Evolutionary conservation across 1,140 invertebrate genomes (phyloP).

Genomic region (Zaprionus tsacasi): DNA sequence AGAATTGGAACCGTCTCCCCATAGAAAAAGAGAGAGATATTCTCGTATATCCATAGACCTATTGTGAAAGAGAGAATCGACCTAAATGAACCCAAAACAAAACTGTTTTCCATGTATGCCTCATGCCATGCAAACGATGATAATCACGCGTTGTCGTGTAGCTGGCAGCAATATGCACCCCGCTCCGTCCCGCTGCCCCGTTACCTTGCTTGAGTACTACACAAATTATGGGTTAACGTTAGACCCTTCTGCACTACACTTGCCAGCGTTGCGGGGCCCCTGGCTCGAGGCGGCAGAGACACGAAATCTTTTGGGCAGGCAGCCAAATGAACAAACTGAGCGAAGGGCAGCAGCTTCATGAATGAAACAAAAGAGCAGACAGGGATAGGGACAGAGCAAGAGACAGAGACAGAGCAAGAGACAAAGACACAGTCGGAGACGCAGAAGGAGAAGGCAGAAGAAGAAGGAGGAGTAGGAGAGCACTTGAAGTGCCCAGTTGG

Average conservation of each 20-base stretch:
- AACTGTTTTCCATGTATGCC: neutral
- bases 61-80: no score
- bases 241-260: slow-evolving; percentile 17
- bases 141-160: neutral
- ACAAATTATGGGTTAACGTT: slow-evolving; percentile 74
- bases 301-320: slow-evolving; percentile 56
- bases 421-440: neutral
- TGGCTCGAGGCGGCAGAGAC: slow-evolving; percentile 49
- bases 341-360: slow-evolving; percentile 58
- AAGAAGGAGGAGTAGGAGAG: neutral
- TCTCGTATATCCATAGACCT: no score
- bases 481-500: slow-evolving; percentile 69
- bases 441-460: no score
- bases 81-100: no score
- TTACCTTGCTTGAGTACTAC: slow-evolving; percentile 48
- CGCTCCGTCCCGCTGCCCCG: slow-evolving; percentile 46
- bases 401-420: neutral
- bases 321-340: slow-evolving; percentile 35
- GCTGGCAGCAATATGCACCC: neutral
- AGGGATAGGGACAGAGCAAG: slow-evolving; percentile 7
- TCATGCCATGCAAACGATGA: neutral
- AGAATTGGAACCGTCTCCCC: no score
- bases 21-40: no score
- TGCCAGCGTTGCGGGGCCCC: neutral
- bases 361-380: slow-evolving; percentile 76